Conservation (phyloP, 2,888 invertebrate species). For the Pammene fasciana region DNA sequence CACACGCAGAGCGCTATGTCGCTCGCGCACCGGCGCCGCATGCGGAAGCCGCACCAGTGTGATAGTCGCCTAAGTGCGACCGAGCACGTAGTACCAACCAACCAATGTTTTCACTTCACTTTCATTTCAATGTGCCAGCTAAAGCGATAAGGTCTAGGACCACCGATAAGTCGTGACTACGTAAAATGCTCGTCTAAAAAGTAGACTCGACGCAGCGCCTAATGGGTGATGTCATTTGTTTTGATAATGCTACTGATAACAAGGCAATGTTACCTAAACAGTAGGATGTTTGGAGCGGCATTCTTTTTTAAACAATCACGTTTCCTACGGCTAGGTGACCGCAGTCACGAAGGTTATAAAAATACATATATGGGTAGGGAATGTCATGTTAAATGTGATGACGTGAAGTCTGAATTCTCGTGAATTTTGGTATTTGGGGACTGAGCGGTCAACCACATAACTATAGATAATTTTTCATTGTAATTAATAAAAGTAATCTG, state of each 20-base stretch:
- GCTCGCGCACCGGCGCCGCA: no score
- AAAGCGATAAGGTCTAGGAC: neutral
- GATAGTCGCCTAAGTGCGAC: no score
- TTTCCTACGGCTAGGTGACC: constrained; percentile 2
- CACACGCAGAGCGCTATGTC: no score
- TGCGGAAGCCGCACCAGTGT: no score
- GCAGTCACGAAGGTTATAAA: constrained; percentile 9
- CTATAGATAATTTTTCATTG: no score
- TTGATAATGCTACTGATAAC: constrained; percentile 38
- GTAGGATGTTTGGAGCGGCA: constrained; percentile 32
- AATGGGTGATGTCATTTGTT: constrained; percentile 40
- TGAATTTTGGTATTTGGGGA: neutral
- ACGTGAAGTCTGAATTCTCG: neutral
- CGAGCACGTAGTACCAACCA: no score
- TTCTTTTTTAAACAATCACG: constrained; percentile 38
- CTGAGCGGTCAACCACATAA: no score
- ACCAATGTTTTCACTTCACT: neutral
- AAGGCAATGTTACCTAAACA: constrained; percentile 38
- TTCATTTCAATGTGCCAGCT: neutral
- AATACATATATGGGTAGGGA: neutral
- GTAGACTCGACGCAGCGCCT: constrained; percentile 15
- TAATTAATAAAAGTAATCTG: no score
- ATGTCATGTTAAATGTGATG: neutral
- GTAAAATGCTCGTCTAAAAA: constrained; percentile 33
- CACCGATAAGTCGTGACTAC: constrained; percentile 22